phyloP scores from a whole-genome alignment of 2,888 invertebrate genomes.

The Unio delphinus region DNA sequence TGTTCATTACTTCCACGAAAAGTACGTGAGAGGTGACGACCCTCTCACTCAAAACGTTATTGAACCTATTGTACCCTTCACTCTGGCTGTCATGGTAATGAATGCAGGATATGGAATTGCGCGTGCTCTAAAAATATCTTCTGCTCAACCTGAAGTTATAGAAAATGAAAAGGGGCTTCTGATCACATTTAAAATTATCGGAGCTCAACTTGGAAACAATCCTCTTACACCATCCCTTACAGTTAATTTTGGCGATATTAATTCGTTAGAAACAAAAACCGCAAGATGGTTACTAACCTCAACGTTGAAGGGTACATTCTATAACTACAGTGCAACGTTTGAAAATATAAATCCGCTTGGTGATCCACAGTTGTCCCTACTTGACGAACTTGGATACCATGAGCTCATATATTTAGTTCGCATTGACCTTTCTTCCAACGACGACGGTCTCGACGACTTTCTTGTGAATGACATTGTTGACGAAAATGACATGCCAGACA shows the following conservation, averaged over 20 bases:
- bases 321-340: conserved; percentile 50
- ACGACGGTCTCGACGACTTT: conserved; percentile 41
- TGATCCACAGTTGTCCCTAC: conserved; percentile 46
- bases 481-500: conserved; percentile 31
- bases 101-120: conserved; percentile 48
- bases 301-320: conserved; percentile 45
- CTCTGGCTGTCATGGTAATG: conserved; percentile 40
- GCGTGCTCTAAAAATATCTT: conserved; percentile 39
- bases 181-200: conserved; percentile 45
- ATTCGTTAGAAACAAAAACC: conserved; percentile 32
- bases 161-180: conserved; percentile 55
- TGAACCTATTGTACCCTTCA: conserved; percentile 49
- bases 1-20: conserved; percentile 53
- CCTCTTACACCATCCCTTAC: conserved; percentile 40
- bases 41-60: conserved; percentile 35
- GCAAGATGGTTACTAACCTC: conserved; percentile 48
- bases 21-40: conserved; percentile 50
- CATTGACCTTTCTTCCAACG: conserved; percentile 16
- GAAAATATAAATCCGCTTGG: conserved; percentile 53
- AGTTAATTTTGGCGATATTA: conserved; percentile 47
- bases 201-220: conserved; percentile 30
- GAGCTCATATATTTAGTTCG: conserved; percentile 42
- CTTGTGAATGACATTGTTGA: conserved; percentile 40
- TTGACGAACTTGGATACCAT: conserved; percentile 38
- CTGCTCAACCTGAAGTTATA: conserved; percentile 53